Evolutionary conservation across 2,888 invertebrate species (phyloP), one percentile per base, ranked within the genome.

Genomic region (Celastrina argiolus): DNA sequence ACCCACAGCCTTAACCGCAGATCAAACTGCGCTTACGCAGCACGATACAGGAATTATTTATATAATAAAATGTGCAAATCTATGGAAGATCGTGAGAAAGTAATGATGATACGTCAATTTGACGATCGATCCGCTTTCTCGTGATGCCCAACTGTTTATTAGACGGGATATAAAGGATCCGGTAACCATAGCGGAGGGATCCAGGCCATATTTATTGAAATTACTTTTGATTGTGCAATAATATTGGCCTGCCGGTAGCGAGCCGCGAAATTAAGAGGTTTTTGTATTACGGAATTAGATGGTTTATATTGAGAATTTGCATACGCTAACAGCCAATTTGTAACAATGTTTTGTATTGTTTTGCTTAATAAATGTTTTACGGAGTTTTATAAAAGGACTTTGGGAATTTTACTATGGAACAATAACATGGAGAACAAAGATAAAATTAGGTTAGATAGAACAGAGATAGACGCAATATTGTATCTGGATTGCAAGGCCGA

Each of bases 71-170:
- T 72, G 72, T 75, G 73, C 72, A 74, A 71, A 72, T 71, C 70
- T 72, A 71, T 69, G 64, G 68, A 74, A 75, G 82, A 84, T 89
- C 90, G 90, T 91, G 90, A 90, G 90, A 90, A 87, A 89, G 89
- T 88, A 83, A 83, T 85, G 84, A 85, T 89, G 89, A 89, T 87
- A 89, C 88, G 89, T 90, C 89, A 88, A 91, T 90, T 89, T 88
- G 79, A 78, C 75, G 78, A 76, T 78, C 82, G 84, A 83, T 82
- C 84, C 74, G 87, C 88, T 90, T 88, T 89, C 90, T 89, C 90
- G 90, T 90, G 90, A 88, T 83, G 73, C 79, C 79, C 77, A 87
- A 88, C 90, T 85, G 85, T 89, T 82, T 87, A 90, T 91, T 89
- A 91, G 87, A 84, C 77, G 81, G 79, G 80, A 84, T 84, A 84